Evolutionary conservation across 2,797 vertebrate genomes (phyloP).

Genomic region (Orientallactaga sibirica): DNA sequence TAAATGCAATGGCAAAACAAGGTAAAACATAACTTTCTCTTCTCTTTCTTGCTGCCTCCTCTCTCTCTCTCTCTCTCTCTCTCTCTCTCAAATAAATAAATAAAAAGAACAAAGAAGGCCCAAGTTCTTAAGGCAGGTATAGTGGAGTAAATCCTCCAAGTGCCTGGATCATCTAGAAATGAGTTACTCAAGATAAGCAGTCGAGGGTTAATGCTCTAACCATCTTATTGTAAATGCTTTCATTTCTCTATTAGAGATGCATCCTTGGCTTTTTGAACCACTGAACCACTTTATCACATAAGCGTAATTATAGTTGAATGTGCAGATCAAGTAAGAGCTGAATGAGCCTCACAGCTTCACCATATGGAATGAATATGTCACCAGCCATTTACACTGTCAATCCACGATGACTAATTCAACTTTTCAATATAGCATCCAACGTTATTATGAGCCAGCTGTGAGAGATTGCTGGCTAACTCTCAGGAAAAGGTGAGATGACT

Average conservation of each 20-base stretch:
- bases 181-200: constrained; percentile 68
- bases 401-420: background rate
- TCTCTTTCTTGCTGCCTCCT: too few species aligned
- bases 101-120: constrained; percentile 54
- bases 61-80: too few species aligned
- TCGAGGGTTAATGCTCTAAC: background rate
- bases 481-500: background rate
- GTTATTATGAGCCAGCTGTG: background rate
- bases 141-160: background rate
- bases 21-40: background rate
- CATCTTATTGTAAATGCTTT: constrained; percentile 32
- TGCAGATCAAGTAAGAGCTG: background rate
- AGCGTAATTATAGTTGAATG: constrained; percentile 25
- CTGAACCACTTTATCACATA: background rate
- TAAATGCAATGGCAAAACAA: background rate
- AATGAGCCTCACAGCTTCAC: background rate
- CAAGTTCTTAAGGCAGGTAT: constrained; percentile 44
- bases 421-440: background rate
- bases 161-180: constrained; percentile 49
- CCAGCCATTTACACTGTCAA: background rate
- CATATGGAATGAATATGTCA: background rate
- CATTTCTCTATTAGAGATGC: constrained; percentile 27
- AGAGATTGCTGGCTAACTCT: background rate
- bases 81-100: too few species aligned
- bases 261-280: constrained; percentile 46